Percentiles rank a stretch among this genome's conserved stretches.
phyloP scores from a whole-genome alignment of 35 echinoderm and acorn worm genomes.

The Chiridota heheva region DNA sequence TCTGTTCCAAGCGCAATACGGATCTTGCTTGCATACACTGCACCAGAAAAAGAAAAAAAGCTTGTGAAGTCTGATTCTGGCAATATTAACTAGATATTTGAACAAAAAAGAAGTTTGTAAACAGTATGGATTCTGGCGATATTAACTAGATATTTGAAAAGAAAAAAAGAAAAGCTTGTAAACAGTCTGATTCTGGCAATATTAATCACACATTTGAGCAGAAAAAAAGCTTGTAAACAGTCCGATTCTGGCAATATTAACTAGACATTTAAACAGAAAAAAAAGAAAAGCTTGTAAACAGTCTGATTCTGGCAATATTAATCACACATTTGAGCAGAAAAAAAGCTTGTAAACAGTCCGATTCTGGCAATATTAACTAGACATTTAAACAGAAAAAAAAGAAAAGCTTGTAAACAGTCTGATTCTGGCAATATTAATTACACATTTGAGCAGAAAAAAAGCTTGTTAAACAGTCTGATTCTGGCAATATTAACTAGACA shows the following conservation, averaged over 20 bases:
- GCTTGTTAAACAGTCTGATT: not conserved
- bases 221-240: not conserved
- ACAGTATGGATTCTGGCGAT: not conserved
- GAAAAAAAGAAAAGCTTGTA: not conserved
- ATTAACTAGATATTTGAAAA: not conserved
- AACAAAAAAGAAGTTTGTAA: not conserved
- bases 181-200: not conserved
- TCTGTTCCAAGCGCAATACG: constrained; percentile 83
- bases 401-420: not conserved
- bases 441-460: not conserved
- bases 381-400: not conserved
- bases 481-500: not conserved
- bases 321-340: not conserved
- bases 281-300: not conserved
- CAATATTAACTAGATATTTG: not conserved
- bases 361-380: not conserved
- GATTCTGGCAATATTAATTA: not conserved
- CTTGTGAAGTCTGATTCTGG: too few species aligned
- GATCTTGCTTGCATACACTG: constrained; percentile 89
- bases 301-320: not conserved
- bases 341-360: not conserved
- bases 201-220: not conserved
- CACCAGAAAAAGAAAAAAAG: constrained; percentile 10
- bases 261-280: not conserved
- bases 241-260: not conserved